phyloP scores from a whole-genome alignment of 2,888 invertebrate species.

The Eudemis profundana region DNA sequence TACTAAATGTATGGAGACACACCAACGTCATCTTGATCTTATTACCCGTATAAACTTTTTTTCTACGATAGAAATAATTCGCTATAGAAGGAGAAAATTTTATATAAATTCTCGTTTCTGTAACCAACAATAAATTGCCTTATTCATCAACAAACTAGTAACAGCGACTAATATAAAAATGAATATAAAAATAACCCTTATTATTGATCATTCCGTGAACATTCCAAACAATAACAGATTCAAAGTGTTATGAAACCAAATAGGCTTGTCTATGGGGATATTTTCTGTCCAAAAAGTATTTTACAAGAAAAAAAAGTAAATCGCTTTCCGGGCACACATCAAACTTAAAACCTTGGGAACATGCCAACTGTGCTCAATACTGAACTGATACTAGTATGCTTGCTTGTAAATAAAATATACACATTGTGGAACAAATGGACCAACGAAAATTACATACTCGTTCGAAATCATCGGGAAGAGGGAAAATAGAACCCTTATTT shows the following conservation, averaged over 20 bases:
- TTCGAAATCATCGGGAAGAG: neutral
- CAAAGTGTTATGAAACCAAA: neutral
- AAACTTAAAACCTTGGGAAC: conserved; percentile 34
- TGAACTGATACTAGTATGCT: conserved; percentile 19
- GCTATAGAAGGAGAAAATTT: too few species aligned
- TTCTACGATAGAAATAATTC: too few species aligned
- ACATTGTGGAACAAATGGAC: conserved; percentile 9
- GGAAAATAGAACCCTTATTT: neutral
- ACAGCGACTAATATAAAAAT: too few species aligned
- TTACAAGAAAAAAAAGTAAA: conserved; percentile 32
- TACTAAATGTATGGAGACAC: too few species aligned
- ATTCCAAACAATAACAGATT: too few species aligned
- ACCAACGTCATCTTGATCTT: too few species aligned
- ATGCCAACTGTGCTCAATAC: conserved; percentile 29
- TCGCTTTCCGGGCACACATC: conserved; percentile 28
- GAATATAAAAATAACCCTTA: too few species aligned
- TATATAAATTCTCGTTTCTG: too few species aligned
- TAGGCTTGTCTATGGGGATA: neutral
- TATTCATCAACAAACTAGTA: too few species aligned
- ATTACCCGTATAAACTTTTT: too few species aligned
- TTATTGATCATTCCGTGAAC: too few species aligned
- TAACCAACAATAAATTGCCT: too few species aligned
- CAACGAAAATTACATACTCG: neutral
- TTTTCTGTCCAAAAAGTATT: conserved; percentile 14
- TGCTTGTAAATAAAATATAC: conserved; percentile 26